Conservation (phyloP, 2,113 vertebrate genomes). For the Syngnathoides biaculeatus region DNA sequence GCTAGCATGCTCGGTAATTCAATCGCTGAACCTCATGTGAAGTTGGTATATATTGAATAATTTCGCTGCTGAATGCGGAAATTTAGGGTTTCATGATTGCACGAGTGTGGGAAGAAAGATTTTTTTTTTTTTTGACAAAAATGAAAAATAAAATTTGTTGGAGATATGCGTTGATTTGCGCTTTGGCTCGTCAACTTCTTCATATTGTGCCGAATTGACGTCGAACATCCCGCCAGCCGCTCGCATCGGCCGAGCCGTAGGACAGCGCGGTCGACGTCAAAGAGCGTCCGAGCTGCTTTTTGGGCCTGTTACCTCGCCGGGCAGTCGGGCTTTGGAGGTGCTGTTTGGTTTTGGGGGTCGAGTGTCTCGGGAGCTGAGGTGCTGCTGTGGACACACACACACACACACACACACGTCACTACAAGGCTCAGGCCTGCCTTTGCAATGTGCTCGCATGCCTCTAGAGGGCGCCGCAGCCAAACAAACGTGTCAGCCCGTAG, state of each 20-base stretch:
- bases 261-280: background rate
- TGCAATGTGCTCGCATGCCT: constrained; percentile 30
- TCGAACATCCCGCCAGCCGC: background rate
- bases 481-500: background rate
- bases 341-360: constrained; percentile 96
- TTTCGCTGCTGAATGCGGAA: no score
- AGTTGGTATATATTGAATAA: no score
- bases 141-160: no score
- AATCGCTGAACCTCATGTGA: no score
- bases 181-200: no score
- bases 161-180: no score
- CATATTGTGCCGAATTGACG: no score
- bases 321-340: constrained; percentile 86
- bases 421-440: constrained; percentile 7
- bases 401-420: constrained; percentile 61
- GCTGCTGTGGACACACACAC: constrained; percentile 90
- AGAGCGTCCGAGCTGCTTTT: constrained; percentile 10
- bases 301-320: constrained; percentile 86
- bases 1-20: no score
- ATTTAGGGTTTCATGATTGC: no score
- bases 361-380: constrained; percentile 83
- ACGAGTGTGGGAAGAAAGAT: no score
- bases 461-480: constrained; percentile 44
- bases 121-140: no score
- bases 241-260: background rate